phyloP scores from a whole-genome alignment of 2,797 vertebrate genomes.

The Diglossa cyanea region DNA sequence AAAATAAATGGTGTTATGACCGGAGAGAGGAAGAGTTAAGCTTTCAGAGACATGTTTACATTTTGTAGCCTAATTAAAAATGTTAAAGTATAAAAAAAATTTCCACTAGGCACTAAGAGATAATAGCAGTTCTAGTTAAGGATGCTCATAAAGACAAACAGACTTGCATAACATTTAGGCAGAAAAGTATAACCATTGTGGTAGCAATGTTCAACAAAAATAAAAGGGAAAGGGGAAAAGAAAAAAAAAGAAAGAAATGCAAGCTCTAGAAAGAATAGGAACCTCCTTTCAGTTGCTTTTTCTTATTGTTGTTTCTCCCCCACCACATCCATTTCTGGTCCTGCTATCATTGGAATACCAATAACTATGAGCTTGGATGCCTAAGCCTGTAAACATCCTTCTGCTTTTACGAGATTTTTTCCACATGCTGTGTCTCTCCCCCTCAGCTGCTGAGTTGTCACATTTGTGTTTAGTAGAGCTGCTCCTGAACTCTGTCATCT shows the following conservation, averaged over 20 bases:
- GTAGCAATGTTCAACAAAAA: neutral
- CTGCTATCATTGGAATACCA: neutral
- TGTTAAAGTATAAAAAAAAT: neutral
- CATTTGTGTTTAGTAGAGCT: constrained; percentile 24
- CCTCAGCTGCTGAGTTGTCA: constrained; percentile 16
- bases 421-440: neutral
- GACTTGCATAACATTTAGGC: neutral
- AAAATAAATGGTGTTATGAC: neutral
- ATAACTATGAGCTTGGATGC: neutral
- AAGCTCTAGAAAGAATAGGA: neutral
- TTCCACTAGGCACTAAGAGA: neutral
- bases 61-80: neutral
- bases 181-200: neutral
- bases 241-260: neutral
- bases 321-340: neutral
- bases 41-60: neutral
- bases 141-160: neutral
- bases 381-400: constrained; percentile 16
- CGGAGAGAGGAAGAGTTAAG: neutral
- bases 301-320: neutral
- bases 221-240: neutral
- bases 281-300: neutral
- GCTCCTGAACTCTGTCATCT: constrained; percentile 26
- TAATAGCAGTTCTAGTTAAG: neutral
- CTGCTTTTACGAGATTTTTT: neutral